Evolutionary conservation across 2,888 invertebrate species (phyloP), one percentile per base, ranked within the genome.

Genomic region (Latheticus oryzae): DNA sequence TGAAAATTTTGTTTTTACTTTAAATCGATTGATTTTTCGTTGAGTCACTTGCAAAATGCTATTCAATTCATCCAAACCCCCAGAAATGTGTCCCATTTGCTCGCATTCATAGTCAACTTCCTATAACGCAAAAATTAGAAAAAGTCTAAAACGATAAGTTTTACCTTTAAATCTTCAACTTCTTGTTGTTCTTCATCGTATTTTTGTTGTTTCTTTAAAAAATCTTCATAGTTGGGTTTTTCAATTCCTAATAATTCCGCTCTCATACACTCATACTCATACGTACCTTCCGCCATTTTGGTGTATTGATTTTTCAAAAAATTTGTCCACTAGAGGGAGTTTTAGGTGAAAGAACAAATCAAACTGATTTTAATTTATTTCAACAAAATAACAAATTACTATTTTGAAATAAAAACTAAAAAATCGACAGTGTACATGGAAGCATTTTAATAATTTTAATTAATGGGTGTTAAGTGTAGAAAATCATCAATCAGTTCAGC

Each of bases 21-120:
- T 92, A 64, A 96, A 86, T 70, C 87, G 87, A 80, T 91, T 93
- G 57, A 96, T 82, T 79, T 94, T 94, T 60, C 87, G 88, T 74
- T 96, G 95, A 1, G 95, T 94, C 7, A 86, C 85, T 65, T 85
- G 85, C 42, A 95, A 79, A 65, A 93, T 91, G 28, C 84, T 86
- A 72, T 91, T 93, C 26, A 96, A 82, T 73, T 93, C 91, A 48
- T 89, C 87, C 17, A 95, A 80, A 56, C 92, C 92, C 38, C 87
- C 87, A 32, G 85, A 84, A 0, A 88, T 83, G 58, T 85, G 85
- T 63, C 83, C 80, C 33, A 88, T 72, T 59, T 82, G 78, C 71
- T 91, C 91, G 33, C 78, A 73, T 45, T 86, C 84, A 15, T 91
- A 72, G 64, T 90, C 86, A 33, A 16, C 38, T 2, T 15, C 21